Conservation (phyloP, 2,113 vertebrate genomes). For the Galeopterus variegatus region DNA sequence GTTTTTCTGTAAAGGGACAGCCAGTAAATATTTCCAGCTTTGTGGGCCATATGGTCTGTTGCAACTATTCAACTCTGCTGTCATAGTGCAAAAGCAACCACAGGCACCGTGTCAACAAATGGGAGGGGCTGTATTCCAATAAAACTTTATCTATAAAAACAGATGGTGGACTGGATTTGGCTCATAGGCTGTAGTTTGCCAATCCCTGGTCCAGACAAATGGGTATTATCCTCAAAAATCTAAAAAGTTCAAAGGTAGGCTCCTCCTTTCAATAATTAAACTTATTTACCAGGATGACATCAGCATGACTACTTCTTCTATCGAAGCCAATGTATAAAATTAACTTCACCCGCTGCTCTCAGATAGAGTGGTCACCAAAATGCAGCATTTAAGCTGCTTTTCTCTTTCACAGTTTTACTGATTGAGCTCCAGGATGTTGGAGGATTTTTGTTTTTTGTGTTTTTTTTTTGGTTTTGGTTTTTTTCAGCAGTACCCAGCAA, state of each 20-base stretch:
- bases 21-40: background rate
- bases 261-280: slow-evolving; percentile 23
- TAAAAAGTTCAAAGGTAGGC: slow-evolving; percentile 36
- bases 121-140: background rate
- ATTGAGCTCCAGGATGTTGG: background rate
- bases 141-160: slow-evolving; percentile 27
- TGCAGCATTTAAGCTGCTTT: background rate
- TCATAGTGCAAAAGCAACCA: background rate
- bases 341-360: background rate
- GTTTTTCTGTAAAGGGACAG: background rate
- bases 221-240: background rate
- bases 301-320: background rate
- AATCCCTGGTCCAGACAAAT: background rate
- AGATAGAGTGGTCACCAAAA: background rate
- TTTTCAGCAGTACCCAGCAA: background rate
- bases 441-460: background rate
- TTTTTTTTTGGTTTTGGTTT: background rate
- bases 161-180: background rate
- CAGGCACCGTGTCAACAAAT: background rate
- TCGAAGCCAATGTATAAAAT: background rate
- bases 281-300: accelerated
- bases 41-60: background rate
- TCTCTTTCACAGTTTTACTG: background rate
- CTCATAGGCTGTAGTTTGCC: background rate
- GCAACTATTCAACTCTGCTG: background rate